Base-by-base conservation (phyloP, 2,797 vertebrate genomes). In the Masticophis lateralis region DNA sequence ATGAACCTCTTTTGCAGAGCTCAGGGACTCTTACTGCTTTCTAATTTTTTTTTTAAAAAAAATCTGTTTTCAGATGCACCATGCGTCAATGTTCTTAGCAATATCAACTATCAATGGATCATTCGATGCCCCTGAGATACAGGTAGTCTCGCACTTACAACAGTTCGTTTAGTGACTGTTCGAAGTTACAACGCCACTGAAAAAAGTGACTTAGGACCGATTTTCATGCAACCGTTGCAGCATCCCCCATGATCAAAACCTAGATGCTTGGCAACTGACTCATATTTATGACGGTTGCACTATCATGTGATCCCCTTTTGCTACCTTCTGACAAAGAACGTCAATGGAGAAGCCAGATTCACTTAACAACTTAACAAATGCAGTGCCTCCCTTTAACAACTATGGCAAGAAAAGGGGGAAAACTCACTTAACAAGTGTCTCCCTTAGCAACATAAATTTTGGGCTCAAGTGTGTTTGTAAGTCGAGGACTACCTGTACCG, bases 41-140 rank as follows among this genome's bases (percentile, higher is more conserved):
- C 16, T 5, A 55, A 47, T 66, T 66, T 74, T 86, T 59, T 59
- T 53, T 53, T 53, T 47, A 6, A 0, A 16, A 66, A 13, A n/a
- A n/a, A 66, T 57, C 95, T 43, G 91, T n/a, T 0, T 0, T 0
- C 0, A 28, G 87, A 74, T 60, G 92, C 0, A 0, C 0, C 0
- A 51, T 25, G 28, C 5, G 0, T 57, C 9, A 1, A 63, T 79
- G 91, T 0, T 25, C 0, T 60, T 74, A 61, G 8, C 60, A 25
- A 25, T 27, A 59, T 59, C 57, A 59, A 59, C 57, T 59, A 27
- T 61, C 25, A 9, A 69, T 0, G 5, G 16, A 88, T 69, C 47
- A 55, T 57, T 59, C 8, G 69, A 1, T 27, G 25, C 74, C n/a
- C 83, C 47, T 13, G 57, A 28, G 14, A 32, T 11, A 61, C 60